Evolutionary conservation across 2,113 vertebrate species (phyloP), one percentile per base, ranked within the genome.

Genomic region (Vulpes vulpes): DNA sequence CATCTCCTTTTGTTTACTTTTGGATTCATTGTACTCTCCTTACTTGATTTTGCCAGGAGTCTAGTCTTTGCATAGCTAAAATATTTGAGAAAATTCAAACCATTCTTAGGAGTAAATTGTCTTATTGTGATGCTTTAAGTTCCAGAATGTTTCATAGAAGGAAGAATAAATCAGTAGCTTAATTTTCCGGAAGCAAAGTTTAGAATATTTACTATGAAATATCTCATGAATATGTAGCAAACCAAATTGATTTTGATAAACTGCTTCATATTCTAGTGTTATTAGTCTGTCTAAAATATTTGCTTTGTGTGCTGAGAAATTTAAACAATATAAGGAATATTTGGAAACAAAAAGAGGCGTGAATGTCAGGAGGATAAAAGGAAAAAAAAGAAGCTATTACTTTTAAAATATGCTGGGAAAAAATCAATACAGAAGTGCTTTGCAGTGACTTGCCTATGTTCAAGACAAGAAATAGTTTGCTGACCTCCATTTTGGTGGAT

Each of bases 201-300:
- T 67, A 90, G 51, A 97, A 92, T 98, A 96, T 98, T 98, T 98
- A 97, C 92, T 97, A 83, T 92, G 94, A 73, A 9, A 0, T 81
- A 96, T 88, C 91, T 96, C 92, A 98, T 99, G 97, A 98, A 98
- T 98, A 98, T 98, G 96, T 93, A 98, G 91, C 32, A 93, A 98
- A 93, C 93, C 57, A 97, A 95, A 73, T 71, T 92, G 93, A 97
- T 98, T 97, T 98, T 97, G 95, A 97, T 97, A 93, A 98, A 98
- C 81, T 88, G 73, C 60, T 94, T 97, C 49, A 90, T 94, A 97
- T 69, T 97, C 76, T 89, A 90, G 89, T 98, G 93, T 98, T 98
- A 97, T 98, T 98, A 96, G 59, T 97, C 20, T 96, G 57, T 95
- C 97, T 98, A 98, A 97, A 98, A 98, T 96, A 97, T 98, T 91